Base-by-base conservation (phyloP, 2,888 invertebrate genomes). In the Patella caerulea region DNA sequence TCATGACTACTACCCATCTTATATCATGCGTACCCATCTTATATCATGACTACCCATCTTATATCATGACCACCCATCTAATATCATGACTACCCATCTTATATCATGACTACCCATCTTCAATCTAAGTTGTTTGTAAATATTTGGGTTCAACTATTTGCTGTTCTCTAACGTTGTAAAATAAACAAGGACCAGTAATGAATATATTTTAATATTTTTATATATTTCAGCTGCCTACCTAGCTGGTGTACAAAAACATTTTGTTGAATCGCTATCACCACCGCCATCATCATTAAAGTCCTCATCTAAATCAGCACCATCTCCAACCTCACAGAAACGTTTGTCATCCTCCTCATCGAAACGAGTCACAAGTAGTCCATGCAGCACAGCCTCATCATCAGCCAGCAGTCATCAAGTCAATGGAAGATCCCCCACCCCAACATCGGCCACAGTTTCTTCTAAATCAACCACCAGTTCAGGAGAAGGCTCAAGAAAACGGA, bases 301-400 rank as follows among this genome's bases (percentile, higher is more conserved):
- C 56, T 76, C 76, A 53, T 76, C 77, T 14, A 73, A 81, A 71
- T 76, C 83, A 73, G 53, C 72, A 17, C 80, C 84, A 52, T 78
- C 81, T 19, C 75, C 80, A 34, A 74, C 70, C 53, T 72, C 59
- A 0, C 69, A 76, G 53, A 55, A 75, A 71, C 45, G 71, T 0
- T 76, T 71, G 52, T 79, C 81, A 11, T 70, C 76, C 9, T 77
- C 78, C 15, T 75, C 80, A 17, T 74, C 78, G 4, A 65, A 65
- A 24, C 11, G 65, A 24, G 65, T 65, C 65, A 65, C 65, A 65
- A 65, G 65, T 65, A 65, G 65, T 65, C 52, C 75, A 45, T 77
- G 73, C 71, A 75, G 70, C 70, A 75, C 69, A 24, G 56, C 76
- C 19, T 53, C 53, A 12, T 59, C 73, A n/a, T 34, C 73, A 12